Evolutionary conservation across 2,113 vertebrate species (phyloP), one percentile per base, ranked within the genome.

Genomic region (Apodemus sylvaticus): DNA sequence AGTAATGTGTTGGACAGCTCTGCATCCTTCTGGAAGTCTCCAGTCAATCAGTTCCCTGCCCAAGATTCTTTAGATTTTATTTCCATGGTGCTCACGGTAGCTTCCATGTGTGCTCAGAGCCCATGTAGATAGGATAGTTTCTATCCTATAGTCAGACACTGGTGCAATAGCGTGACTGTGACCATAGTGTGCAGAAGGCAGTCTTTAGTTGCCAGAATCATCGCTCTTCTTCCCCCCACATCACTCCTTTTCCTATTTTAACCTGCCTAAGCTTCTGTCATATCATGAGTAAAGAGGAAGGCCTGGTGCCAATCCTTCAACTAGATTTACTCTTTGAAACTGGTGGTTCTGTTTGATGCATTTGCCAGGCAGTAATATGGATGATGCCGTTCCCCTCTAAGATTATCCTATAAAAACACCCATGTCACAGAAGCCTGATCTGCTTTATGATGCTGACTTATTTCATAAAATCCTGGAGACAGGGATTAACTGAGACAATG

Each of bases 101-200:
- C 98, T 98, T 97, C 97, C 97, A 96, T 86, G 48, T 77, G 70
- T 42, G 42, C 90, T 83, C 39, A 29, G n/a, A 74, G 68, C 20
- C 45, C 48, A 22, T 29, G 62, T 71, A 55, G 62, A 60, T 36
- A 66, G 42, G 19, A 53, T 58, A 82, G 85, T 86, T 96, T 48
- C 93, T 39, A 29, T 0, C 29, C 8, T 95, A 55, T 93, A 95
- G 97, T 97, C 86, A 95, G 92, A 86, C 90, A 93, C 90, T 90
- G 68, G 60, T 97, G 97, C 95, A 97, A 79, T 64, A 96, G 92
- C 74, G 91, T 92, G 91, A 55, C 10, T 1, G 5, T 48, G 42
- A 7, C 48, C 34, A 53, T 62, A 62, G 10, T 60, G 45, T 53
- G 2, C 64, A 79, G 70, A 48, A 3, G 22, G 62, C 45, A 66